These are phyloP conservation scores for Caiman crocodilus DNA, from an alignment of 2,797 vertebrate species.

Conservation along the genomic window DNA sequence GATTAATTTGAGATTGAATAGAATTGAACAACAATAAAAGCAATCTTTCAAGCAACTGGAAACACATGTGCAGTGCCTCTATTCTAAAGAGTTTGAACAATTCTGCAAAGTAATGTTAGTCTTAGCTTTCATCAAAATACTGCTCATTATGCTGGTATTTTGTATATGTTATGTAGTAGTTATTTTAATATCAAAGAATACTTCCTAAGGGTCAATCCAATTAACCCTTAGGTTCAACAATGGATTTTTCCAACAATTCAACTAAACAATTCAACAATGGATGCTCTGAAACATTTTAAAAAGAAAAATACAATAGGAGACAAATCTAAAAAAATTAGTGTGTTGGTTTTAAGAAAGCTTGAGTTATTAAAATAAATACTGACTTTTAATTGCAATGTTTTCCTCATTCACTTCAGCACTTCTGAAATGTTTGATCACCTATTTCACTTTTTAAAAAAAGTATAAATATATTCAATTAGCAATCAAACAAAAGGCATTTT, in stretches of 20 bases:
- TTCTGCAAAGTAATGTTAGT: background rate
- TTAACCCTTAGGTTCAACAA: background rate
- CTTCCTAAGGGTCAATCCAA: background rate
- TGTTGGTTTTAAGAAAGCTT: background rate
- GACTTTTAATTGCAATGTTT: conserved; percentile 11
- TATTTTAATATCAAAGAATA: background rate
- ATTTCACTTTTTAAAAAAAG: background rate
- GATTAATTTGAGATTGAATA: background rate
- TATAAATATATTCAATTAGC: background rate
- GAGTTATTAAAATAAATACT: background rate
- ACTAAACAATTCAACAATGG: background rate
- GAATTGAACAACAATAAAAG: background rate
- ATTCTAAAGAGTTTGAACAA: conserved; percentile 1
- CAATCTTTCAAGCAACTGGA: background rate
- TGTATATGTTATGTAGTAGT: too few relatives aligned
- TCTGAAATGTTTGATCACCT: background rate
- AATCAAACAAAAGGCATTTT: background rate
- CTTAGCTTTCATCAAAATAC: background rate
- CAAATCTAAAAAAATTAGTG: background rate
- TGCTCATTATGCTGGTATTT: background rate
- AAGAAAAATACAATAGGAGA: background rate
- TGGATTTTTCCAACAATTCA: too few relatives aligned
- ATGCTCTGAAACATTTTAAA: background rate
- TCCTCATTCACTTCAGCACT: conserved; percentile 33
- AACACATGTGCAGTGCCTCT: background rate